Conservation (phyloP, 1,140 invertebrate species). For the Drosophila grimshawi region DNA sequence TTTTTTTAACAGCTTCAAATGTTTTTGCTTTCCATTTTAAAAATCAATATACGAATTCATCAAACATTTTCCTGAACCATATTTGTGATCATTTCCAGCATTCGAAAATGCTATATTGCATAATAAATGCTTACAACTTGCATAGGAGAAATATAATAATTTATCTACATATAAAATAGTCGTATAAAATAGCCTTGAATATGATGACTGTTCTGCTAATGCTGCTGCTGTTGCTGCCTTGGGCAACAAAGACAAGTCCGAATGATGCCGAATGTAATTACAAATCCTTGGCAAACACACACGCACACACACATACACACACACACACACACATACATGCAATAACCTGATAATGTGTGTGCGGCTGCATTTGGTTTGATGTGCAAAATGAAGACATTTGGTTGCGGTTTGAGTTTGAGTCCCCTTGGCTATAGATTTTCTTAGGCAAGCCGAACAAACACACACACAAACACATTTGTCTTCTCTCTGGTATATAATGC, state of each 20-base stretch:
- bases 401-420: conserved; percentile 69
- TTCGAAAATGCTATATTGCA: no score
- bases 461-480: conserved; percentile 24
- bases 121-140: neutral
- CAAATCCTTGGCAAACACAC: conserved; percentile 67
- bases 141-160: conserved; percentile 50
- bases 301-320: conserved; percentile 23
- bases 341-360: conserved; percentile 17
- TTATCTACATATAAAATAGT: conserved; percentile 56
- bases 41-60: neutral
- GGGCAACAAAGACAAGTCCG: conserved; percentile 53
- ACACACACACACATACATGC: neutral
- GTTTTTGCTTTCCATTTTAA: neutral
- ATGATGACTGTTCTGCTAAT: conserved; percentile 9
- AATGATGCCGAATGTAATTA: conserved; percentile 79
- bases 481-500: conserved; percentile 49
- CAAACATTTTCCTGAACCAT: no score
- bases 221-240: conserved; percentile 12
- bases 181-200: conserved; percentile 42
- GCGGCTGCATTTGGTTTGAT: conserved; percentile 75
- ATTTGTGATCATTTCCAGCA: no score
- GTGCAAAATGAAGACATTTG: conserved; percentile 81
- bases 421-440: conserved; percentile 77
- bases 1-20: neutral
- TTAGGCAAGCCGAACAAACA: conserved; percentile 54